Base-by-base conservation (phyloP, 2,888 invertebrate species). In the Xylocampa areola region DNA sequence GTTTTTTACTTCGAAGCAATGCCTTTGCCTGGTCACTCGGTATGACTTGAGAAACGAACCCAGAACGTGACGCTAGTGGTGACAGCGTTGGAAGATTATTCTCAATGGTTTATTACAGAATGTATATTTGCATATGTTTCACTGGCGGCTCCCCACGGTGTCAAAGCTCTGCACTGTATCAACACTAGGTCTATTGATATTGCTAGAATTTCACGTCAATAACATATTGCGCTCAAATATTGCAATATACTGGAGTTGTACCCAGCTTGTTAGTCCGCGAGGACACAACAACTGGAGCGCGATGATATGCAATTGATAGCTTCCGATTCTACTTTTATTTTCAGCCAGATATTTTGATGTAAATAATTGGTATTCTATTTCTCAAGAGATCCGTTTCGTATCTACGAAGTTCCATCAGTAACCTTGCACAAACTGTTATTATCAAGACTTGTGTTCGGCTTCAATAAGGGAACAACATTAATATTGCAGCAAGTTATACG, bases 381-480 rank as follows among this genome's bases (percentile, higher is more conserved):
- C 59, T 58, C 59, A 10, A 7, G 48, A 36, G 61, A 58, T n/a
- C 40, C 25, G 47, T 59, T 33, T 61, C 30, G 40, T 51, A 63
- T 40, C 14, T 30, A 44, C 60, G 39, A 64, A 65, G 52, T 67
- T 44, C n/a, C 39, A 45, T 40, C 17, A 51, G 21, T 21, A 16
- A 43, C 32, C 40, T 21, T 13, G 10, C 44, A 59, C 43, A 45
- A 65, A 73, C 67, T 71, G 68, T 76, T 65, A 68, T 58, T 55
- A 67, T 72, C 54, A 57, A 71, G 73, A 53, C 64, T 69, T 60
- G 53, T 52, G 55, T 58, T 58, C 49, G 58, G 68, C 63, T 58
- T 52, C 69, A 76, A 75, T 78, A 79, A 71, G 71, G 69, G 62
- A 82, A 78, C 78, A 82, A 84, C 77, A 83, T 83, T 82, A 86